phyloP scores from a whole-genome alignment of 2,888 invertebrate species.

The Tetragnatha montana region DNA sequence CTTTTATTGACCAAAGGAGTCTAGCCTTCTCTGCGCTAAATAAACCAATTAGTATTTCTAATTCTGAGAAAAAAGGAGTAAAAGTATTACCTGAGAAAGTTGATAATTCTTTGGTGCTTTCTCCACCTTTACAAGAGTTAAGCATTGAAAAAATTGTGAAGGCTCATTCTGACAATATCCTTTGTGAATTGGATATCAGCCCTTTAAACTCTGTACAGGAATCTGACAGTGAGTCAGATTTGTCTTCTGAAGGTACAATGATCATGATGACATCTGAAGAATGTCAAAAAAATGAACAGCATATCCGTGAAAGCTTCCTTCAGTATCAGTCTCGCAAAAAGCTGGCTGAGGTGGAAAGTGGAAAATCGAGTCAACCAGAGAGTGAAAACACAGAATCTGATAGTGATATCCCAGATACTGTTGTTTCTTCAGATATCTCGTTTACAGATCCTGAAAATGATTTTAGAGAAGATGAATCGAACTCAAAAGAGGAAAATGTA shows the following conservation, averaged over 20 bases:
- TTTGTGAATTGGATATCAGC: constrained; percentile 71
- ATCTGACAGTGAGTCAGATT: constrained; percentile 72
- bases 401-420: neutral
- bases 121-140: constrained; percentile 67
- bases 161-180: constrained; percentile 56
- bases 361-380: neutral
- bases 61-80: neutral
- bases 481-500: neutral
- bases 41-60: neutral
- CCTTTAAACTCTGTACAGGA: constrained; percentile 72
- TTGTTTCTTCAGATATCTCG: neutral
- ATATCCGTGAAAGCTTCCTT: constrained; percentile 65
- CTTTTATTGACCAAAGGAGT: constrained; percentile 60
- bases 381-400: constrained; percentile 4
- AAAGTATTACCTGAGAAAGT: constrained; percentile 4
- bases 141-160: constrained; percentile 59
- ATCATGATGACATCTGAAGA: constrained; percentile 73
- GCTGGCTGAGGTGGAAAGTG: neutral
- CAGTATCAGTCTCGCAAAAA: constrained; percentile 53
- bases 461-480: neutral
- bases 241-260: constrained; percentile 72
- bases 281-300: constrained; percentile 72
- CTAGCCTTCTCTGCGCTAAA: constrained; percentile 21
- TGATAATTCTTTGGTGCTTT: constrained; percentile 40
- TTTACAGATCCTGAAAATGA: neutral